Conservation (phyloP, 64 coral and sea anemone species). For the Exaiptasia diaphana region DNA sequence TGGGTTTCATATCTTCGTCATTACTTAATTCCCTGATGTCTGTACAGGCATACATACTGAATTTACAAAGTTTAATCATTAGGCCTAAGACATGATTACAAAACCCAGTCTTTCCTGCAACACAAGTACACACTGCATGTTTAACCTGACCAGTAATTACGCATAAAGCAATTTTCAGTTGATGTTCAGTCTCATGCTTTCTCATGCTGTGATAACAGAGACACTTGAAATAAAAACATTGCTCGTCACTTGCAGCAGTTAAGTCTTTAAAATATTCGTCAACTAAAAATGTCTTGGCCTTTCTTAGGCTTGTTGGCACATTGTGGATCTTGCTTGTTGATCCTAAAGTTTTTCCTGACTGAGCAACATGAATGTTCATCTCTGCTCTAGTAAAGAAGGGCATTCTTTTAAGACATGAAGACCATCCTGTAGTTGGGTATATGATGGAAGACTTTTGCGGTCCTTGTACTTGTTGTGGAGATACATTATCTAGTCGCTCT, state of each 20-base stretch:
- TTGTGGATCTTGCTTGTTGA: background rate
- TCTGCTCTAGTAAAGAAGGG: conserved; percentile 23
- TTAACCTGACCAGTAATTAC: conserved; percentile 25
- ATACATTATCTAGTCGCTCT: background rate
- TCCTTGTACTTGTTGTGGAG: background rate
- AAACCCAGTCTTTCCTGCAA: conserved; percentile 47
- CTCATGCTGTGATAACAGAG: conserved; percentile 52
- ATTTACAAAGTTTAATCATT: conserved; percentile 59
- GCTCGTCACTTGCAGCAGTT: background rate
- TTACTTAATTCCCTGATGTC: conserved; percentile 34
- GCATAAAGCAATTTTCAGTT: conserved; percentile 27
- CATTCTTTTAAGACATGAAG: conserved; percentile 10
- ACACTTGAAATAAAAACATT: conserved; percentile 30
- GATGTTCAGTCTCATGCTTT: conserved; percentile 32
- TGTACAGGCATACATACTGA: conserved; percentile 39
- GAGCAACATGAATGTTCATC: conserved; percentile 33
- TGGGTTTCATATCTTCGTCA: conserved; percentile 46
- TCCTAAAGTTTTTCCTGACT: background rate
- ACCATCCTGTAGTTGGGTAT: conserved; percentile 25
- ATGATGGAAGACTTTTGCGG: background rate
- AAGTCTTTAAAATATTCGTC: conserved; percentile 26
- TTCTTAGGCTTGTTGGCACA: conserved; percentile 17
- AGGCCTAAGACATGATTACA: conserved; percentile 44
- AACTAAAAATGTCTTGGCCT: conserved; percentile 15
- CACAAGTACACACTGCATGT: conserved; percentile 44